Conservation (phyloP, 2,113 vertebrate species). For the Corythaeola cristata region DNA sequence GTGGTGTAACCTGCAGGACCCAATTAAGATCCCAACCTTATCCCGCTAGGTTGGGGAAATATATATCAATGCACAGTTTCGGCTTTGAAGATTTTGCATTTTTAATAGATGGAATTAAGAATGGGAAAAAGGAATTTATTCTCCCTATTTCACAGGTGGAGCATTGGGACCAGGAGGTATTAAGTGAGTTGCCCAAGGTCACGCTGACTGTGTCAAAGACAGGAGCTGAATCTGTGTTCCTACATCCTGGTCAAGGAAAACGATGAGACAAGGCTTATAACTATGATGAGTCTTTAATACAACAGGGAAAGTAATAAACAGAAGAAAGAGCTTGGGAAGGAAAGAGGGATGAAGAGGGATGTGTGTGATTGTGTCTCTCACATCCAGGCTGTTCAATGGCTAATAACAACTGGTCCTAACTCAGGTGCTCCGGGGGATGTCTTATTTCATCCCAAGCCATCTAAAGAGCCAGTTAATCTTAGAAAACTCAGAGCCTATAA, state of each 20-base stretch:
- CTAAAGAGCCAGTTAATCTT: conserved; percentile 47
- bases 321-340: conserved; percentile 36
- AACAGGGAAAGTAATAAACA: conserved; percentile 32
- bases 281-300: neutral
- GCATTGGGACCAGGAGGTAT: neutral
- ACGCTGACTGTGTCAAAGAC: neutral
- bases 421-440: neutral
- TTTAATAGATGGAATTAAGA: conserved; percentile 44
- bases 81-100: conserved; percentile 51
- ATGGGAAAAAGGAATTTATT: conserved; percentile 9
- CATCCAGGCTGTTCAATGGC: neutral
- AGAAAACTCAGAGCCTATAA: conserved; percentile 50
- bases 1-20: conserved; percentile 25
- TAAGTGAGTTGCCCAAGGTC: conserved; percentile 6
- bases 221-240: conserved; percentile 9
- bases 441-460: conserved; percentile 55
- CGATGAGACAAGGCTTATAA: neutral
- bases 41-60: neutral
- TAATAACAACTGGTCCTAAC: conserved; percentile 27
- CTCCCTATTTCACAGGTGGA: neutral
- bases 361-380: neutral
- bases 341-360: neutral
- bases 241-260: neutral
- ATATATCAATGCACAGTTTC: neutral
- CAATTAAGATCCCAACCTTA: conserved; percentile 44